Percentiles rank a stretch among this genome's conserved stretches.
Evolutionary conservation across 2,888 invertebrate genomes (phyloP).

Genomic region (Pseudoips prasinana): DNA sequence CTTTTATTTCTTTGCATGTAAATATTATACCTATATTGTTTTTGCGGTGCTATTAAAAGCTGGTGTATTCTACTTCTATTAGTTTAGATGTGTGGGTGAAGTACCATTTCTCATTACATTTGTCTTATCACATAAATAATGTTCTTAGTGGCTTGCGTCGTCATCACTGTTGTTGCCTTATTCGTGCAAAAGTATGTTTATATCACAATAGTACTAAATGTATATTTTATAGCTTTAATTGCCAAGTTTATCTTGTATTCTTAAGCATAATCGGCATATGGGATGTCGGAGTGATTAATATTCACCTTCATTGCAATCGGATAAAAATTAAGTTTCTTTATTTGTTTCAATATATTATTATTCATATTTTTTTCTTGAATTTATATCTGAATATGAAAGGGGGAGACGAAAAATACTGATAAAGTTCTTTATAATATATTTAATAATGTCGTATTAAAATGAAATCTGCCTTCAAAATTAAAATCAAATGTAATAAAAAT

Average conservation of each 20-base stretch:
- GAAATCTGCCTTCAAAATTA: neutral
- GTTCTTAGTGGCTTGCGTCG: conserved; percentile 17
- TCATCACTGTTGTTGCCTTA: conserved; percentile 17
- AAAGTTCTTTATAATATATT: no score
- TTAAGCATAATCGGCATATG: neutral
- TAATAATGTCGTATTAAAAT: no score
- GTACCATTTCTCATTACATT: conserved; percentile 7
- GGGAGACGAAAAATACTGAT: no score
- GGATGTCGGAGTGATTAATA: neutral
- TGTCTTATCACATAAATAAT: conserved; percentile 6
- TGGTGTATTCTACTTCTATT: conserved; percentile 6
- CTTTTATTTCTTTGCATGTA: conserved; percentile 19
- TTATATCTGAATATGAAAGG: no score
- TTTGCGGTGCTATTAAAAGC: conserved; percentile 6
- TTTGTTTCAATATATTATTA: no score
- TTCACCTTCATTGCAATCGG: no score
- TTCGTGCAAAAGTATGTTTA: conserved; percentile 10
- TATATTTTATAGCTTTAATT: conserved; percentile 1
- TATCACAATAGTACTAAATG: conserved; percentile 3
- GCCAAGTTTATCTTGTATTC: neutral
- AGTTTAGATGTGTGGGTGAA: conserved; percentile 6
- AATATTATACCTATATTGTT: conserved; percentile 8
- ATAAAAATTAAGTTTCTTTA: no score
- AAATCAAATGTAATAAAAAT: conserved; percentile 18
- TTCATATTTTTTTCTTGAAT: no score